A percentile compares a stretch with the other conserved stretches of the same genome.
These are phyloP conservation scores for Montipora capricornis DNA, from an alignment of 64 coral and sea anemone species.

Conservation along the genomic window DNA sequence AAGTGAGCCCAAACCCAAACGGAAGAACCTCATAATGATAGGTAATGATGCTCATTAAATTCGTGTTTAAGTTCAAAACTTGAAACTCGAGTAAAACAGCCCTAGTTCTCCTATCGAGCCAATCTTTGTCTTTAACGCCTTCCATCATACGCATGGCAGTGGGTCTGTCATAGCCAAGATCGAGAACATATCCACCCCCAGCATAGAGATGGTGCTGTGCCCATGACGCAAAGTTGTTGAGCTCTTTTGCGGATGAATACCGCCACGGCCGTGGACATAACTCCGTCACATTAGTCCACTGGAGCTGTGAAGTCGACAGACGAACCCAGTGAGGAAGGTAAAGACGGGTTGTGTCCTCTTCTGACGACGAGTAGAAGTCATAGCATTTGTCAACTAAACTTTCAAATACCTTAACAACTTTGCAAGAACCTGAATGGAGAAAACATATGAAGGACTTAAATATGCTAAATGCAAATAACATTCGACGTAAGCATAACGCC, in stretches of 20 bases:
- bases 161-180: conserved; percentile 19
- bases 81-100: conserved; percentile 35
- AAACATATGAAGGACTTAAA: not conserved
- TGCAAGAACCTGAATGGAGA: not conserved
- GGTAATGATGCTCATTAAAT: conserved; percentile 23
- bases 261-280: conserved; percentile 42
- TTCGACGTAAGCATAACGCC: not conserved
- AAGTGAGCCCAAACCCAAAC: conserved; percentile 27
- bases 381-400: not conserved
- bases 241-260: conserved; percentile 16
- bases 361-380: conserved; percentile 36
- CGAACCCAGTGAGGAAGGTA: conserved; percentile 32
- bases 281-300: conserved; percentile 5
- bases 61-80: conserved; percentile 44
- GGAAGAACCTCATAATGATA: conserved; percentile 42
- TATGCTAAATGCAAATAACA: not conserved
- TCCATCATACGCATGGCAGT: conserved; percentile 35
- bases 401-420: conserved; percentile 1
- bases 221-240: conserved; percentile 26
- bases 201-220: conserved; percentile 20
- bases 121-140: conserved; percentile 33
- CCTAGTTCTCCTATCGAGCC: conserved; percentile 45
- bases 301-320: conserved; percentile 3
- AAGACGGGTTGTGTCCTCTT: conserved; percentile 30
- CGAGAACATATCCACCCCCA: conserved; percentile 41